These are phyloP conservation scores for Diarsia brunnea DNA, from an alignment of 2,888 invertebrate species.

Conservation along the genomic window DNA sequence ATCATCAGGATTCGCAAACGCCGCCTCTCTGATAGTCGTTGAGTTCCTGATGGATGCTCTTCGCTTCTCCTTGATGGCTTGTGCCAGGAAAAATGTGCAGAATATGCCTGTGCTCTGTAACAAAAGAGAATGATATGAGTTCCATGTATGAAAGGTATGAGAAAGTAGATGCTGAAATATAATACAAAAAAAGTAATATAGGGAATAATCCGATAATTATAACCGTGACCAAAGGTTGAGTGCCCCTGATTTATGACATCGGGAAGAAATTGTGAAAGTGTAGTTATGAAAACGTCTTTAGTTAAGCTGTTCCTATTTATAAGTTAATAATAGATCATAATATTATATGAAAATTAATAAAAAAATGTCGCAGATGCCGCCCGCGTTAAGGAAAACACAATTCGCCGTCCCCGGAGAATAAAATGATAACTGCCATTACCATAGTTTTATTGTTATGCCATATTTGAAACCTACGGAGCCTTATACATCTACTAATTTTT, in stretches of 20 bases:
- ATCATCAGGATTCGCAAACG: conserved; percentile 84
- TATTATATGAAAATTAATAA: too few species aligned
- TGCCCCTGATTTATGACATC: background rate
- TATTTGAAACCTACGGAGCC: too few species aligned
- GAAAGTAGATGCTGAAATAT: too few species aligned
- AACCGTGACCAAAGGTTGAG: background rate
- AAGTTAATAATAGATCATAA: too few species aligned
- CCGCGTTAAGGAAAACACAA: too few species aligned
- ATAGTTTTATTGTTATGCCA: too few species aligned
- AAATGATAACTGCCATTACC: too few species aligned
- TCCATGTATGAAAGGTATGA: background rate
- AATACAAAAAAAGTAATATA: background rate
- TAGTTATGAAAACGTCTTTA: too few species aligned
- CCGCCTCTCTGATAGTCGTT: conserved; percentile 78
- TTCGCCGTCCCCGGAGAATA: too few species aligned
- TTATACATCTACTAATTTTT: too few species aligned
- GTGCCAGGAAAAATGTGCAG: conserved; percentile 89
- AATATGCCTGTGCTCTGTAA: conserved; percentile 88
- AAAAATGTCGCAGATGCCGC: too few species aligned
- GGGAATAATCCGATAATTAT: background rate
- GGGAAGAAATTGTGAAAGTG: background rate
- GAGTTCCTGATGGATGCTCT: conserved; percentile 88
- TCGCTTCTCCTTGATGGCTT: conserved; percentile 86
- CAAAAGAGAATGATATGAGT: conserved; percentile 61
- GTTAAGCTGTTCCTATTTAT: too few species aligned